Evolutionary conservation across 1,140 invertebrate species (phyloP), one percentile per base, ranked within the genome.

Genomic region (Cherax destructor): DNA sequence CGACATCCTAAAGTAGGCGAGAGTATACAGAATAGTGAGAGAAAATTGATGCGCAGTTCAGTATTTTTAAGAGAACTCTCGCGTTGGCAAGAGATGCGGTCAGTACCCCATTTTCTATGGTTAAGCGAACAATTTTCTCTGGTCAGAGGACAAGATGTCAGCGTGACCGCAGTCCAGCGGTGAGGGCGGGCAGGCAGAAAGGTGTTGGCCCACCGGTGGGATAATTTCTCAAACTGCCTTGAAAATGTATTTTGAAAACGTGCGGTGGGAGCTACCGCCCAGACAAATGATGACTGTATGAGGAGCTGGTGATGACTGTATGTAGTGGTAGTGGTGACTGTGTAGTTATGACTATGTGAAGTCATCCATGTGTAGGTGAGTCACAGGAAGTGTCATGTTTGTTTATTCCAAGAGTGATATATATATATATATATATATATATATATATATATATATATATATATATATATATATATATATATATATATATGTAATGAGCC

Each of bases 41-140:
- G 9, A 21, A 21, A 59, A 16, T 59, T 9, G 16, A 65, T 13
- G 61, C 13, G 9, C 9, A 18, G 61, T 65, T 65, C 5, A 16
- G 61, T 65, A 18, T 1, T 18, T 65, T 18, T 59, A 18, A 65
- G 61, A 6, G 13, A 65, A 1, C 1, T 18, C 9, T 65, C 16
- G 5, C 13, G 61, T 65, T n/a, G 84, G 80, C 52, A 59, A 59
- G 30, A 72, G 18, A 4, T 77, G 69, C 18, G 69, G 84, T 76
- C 72, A 76, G 3, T 56, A 13, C 18, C 83, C 84, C 84, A 86
- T 86, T 86, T 86, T 86, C 84, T 86, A 86, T 76, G 84, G 69
- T 52, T 86, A 56, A 24, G 50, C 7, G 69, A 21, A 86, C 84
- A 52, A 77, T 86, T 86, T 86, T 86, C 84, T 86, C 47, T 86